Base-by-base conservation (phyloP, 1,140 invertebrate species). In the Drosophila punjabiensis region DNA sequence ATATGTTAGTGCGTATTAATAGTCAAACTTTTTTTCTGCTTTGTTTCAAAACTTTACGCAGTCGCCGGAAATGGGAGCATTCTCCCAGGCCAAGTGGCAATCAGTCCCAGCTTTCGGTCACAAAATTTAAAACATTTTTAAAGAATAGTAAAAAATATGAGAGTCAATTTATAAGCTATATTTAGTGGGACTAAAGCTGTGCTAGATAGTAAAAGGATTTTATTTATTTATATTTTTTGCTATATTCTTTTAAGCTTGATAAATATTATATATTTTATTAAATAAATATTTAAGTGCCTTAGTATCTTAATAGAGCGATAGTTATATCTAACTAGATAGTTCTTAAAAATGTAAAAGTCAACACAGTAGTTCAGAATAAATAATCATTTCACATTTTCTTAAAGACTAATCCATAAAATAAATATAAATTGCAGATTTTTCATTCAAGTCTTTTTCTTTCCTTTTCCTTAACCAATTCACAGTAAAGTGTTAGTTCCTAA, bases 1-100 rank as follows among this genome's bases (percentile, higher is more conserved):
- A 81, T 77, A 74, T 85, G 61, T 74, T 62, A 74, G 56, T 75
- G 70, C 37, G 45, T 58, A 73, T 62, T 62, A 75, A 74, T 74
- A 53, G 69, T 32, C 11, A 41, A 75, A 74, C 18, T 75, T 75
- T 58, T 16, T 24, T 35, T 35, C 47, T 35, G 14, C 33, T 41
- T 43, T 59, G 58, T 65, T 71, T 71, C 5, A 45, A 45, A 48
- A 69, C 60, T 69, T 71, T 71, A 73, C 11, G 28, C n/a, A 74
- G 30, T 10, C 9, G 30, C 16, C 37, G 45, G 35, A 47, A 41
- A 41, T 35, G 67, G 67, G 16, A 47, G 50, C 68, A 53, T n/a
- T 74, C 43, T 60, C 35, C 50, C 24, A 48, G 28, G 8, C 18
- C 43, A 47, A 33, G 68, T 32, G n/a, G 53, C 28, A 41, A 48